Evolutionary conservation across 35 echinoderm and acorn worm genomes (phyloP), one percentile per base, ranked within the genome.

Genomic region (Nesometra sesokonis): DNA sequence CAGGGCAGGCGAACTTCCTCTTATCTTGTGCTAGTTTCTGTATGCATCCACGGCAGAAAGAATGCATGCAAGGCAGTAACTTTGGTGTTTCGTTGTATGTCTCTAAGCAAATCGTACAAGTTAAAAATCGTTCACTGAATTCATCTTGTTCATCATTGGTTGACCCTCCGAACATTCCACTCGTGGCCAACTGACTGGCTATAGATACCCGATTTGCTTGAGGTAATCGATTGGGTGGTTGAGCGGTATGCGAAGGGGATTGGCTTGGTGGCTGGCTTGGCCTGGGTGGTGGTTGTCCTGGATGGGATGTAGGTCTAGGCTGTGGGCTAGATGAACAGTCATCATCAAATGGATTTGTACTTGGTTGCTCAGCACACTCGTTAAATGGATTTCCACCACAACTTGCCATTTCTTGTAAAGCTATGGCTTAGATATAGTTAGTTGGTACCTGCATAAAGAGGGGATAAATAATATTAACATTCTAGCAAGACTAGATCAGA

Each of bases 71-170:
- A 7, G 81, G 81, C 9, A 83, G 35, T 35, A 83, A 38, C 32
- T 83, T 83, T 83, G 81, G 81, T 30, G 81, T 38, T 39, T 83
- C 81, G 8, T 83, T 35, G 27, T 83, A 83, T 11, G 81, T 37
- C 81, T 83, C 81, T 38, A 83, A 37, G 27, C 81, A 83, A 23
- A 83, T 83, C n/a, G 81, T 83, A 83, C 81, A 83, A 0, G 81
- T 83, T 38, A 83, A 35, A 83, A 83, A 83, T 38, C 81, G 81
- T 39, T 83, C 81, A 38, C 37, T 83, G 30, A 83, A 83, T 23
- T 83, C 81, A 38, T 83, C 81, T 30, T 35, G 34, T 27, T 83
- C 81, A 39, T 23, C 81, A 67, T 9, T 27, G 0, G 52, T 13
- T 17, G 52, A 1, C 1, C 52, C 52, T 27, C 52, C 52, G 23